Evolutionary conservation across 92 coral and sea anemone genomes (phyloP).

Genomic region (Actinernus sp.): DNA sequence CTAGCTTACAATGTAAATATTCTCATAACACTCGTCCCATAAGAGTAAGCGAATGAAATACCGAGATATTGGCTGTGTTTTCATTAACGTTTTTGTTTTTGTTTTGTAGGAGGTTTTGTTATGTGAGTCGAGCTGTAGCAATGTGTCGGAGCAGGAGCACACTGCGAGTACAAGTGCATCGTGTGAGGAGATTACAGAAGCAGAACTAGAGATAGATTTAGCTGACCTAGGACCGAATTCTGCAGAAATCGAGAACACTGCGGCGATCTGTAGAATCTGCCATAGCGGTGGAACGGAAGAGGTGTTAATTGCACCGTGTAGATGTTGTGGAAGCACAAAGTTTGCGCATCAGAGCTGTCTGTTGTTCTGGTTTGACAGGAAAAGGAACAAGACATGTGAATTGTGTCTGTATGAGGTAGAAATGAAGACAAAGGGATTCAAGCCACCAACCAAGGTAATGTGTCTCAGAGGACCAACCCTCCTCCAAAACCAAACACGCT

Average conservation of each 20-base stretch:
- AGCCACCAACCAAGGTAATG: slow-evolving; percentile 45
- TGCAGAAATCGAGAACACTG: slow-evolving; percentile 1
- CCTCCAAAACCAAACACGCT: no score
- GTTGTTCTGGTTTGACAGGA: slow-evolving; percentile 60
- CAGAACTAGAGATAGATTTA: not conserved
- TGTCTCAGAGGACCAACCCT: no score
- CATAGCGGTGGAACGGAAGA: slow-evolving; percentile 54
- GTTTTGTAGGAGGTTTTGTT: no score
- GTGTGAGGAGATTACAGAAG: not conserved
- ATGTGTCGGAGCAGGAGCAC: no score
- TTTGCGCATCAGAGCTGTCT: slow-evolving; percentile 69
- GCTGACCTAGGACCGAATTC: not conserved
- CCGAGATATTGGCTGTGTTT: no score
- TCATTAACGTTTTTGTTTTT: no score
- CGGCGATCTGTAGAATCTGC: slow-evolving; percentile 76
- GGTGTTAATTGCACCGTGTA: slow-evolving; percentile 65
- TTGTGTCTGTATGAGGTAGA: slow-evolving; percentile 60
- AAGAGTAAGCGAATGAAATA: no score
- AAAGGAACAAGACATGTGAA: slow-evolving; percentile 40
- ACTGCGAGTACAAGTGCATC: no score
- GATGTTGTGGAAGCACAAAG: slow-evolving; percentile 68
- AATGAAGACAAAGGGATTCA: slow-evolving; percentile 44
- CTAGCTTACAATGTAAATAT: no score
- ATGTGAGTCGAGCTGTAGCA: no score
- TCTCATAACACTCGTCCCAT: no score